phyloP scores from a whole-genome alignment of 2,797 vertebrate species.

The Anguilla obscura region DNA sequence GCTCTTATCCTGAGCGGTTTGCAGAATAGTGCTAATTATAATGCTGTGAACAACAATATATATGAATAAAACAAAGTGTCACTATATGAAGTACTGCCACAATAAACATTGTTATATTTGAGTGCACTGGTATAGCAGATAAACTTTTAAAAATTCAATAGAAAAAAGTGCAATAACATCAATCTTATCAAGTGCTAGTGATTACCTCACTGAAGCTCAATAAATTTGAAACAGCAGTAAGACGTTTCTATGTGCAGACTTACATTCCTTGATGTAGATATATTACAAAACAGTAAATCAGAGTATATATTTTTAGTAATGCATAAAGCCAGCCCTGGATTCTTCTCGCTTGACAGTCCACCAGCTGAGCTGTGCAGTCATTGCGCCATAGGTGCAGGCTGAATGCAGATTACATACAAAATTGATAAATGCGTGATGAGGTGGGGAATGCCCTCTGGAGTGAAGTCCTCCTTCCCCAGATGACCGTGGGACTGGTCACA shows the following conservation, averaged over 20 bases:
- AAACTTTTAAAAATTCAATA: not conserved
- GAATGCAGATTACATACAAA: not conserved
- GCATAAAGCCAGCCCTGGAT: not conserved
- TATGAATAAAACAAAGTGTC: not conserved
- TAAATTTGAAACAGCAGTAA: not conserved
- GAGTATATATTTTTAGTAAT: not conserved
- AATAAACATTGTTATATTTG: not conserved
- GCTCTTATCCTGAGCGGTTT: not conserved
- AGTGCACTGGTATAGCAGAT: not conserved
- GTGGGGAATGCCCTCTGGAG: not conserved
- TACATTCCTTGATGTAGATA: not conserved
- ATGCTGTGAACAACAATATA: not conserved
- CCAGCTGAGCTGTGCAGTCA: not conserved
- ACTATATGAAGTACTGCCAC: not conserved
- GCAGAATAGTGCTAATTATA: not conserved
- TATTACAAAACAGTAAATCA: not conserved
- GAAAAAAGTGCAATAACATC: not conserved
- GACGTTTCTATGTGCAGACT: not conserved
- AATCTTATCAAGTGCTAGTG: not conserved
- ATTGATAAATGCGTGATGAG: not conserved
- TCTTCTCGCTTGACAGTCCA: not conserved
- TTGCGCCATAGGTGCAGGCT: not conserved
- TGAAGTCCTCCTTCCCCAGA: slow-evolving; percentile 67
- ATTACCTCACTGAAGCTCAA: not conserved
- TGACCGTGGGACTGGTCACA: slow-evolving; percentile 30